Evolutionary conservation across 2,888 invertebrate genomes (phyloP).

Genomic region (Chaetogeoica ovagalla): DNA sequence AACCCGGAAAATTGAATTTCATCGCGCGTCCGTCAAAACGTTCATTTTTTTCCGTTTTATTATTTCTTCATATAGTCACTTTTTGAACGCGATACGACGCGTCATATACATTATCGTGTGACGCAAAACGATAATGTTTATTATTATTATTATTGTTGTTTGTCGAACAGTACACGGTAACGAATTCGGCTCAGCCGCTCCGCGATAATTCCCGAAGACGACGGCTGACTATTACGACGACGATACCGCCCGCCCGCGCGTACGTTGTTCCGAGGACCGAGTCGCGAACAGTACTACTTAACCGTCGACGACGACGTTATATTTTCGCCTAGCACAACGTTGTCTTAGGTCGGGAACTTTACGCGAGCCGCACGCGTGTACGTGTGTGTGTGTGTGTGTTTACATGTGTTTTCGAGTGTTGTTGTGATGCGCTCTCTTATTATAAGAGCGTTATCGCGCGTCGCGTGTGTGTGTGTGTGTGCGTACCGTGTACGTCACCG

Average conservation of each 20-base stretch:
- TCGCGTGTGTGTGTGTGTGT: too few relatives aligned
- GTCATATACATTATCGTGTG: too few relatives aligned
- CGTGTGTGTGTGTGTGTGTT: background rate
- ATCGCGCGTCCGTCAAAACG: slow-evolving; percentile 16
- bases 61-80: background rate
- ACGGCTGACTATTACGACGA: too few relatives aligned
- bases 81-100: background rate
- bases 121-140: too few relatives aligned
- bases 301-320: slow-evolving; percentile 8
- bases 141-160: background rate
- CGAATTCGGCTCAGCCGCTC: too few relatives aligned
- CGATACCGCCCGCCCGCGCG: slow-evolving; percentile 1
- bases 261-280: slow-evolving; percentile 25
- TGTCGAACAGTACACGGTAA: too few relatives aligned
- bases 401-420: slow-evolving; percentile 13
- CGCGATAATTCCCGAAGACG: too few relatives aligned
- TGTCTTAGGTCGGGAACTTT: slow-evolving; percentile 51
- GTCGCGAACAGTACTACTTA: slow-evolving; percentile 43
- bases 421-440: too few relatives aligned
- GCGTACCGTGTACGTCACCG: slow-evolving; percentile 41
- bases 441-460: background rate
- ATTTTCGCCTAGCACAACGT: slow-evolving; percentile 41
- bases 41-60: background rate
- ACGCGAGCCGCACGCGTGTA: background rate
- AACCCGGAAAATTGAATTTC: slow-evolving; percentile 33